Base-by-base conservation (phyloP, 1,140 invertebrate genomes). In the Radopholus similis region DNA sequence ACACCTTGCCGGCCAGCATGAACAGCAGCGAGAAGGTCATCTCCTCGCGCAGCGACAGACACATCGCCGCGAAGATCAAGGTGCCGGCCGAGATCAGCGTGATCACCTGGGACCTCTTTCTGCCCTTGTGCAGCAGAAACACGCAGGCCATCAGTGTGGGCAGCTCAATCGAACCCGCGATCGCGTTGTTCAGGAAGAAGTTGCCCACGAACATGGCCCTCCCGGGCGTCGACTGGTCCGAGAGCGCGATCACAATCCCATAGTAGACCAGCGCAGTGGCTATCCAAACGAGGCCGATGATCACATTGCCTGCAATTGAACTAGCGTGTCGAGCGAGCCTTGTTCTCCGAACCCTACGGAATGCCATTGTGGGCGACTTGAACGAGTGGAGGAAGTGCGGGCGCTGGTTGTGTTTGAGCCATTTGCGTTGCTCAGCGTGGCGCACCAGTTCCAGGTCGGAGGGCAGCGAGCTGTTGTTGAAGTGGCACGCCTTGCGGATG, bases 141-240 rank as follows among this genome's bases (percentile, higher is more conserved):
- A 82, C 75, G 51, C 80, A 80, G n/a, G 42, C 77, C 44, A 80
- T 54, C 55, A 81, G 56, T 23, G 78, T 81, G 23, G 78, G 78
- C 32, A 81, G 44, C 66, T 81, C 78, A 49, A 81, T 80, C 8
- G 77, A 74, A 9, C 78, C 80, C 30, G 80, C 80, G 26, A 81
- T 77, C 11, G 78, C 80, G 65, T 81, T 81, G 64, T 81, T 82
- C 6, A 81, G 34, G 59, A 82, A 82, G 66, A 81, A 81, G 49
- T 82, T 81, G 15, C 78, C 78, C 11, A 68, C 71, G 71, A 80
- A 80, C 70, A 80, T 67, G 13, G 72, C 69, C 34, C 78, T 63
- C 18, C 80, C 80, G 1, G 78, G 78, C 11, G 77, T 57, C 4
- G 78, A 80, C 60, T 76, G 80, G 64, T 81, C 78, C 1, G 80